Percentiles rank a stretch among this genome's conserved stretches.
These are phyloP conservation scores for Proctacanthus coquilletti DNA, from an alignment of 1,140 invertebrate species.

Conservation along the genomic window DNA sequence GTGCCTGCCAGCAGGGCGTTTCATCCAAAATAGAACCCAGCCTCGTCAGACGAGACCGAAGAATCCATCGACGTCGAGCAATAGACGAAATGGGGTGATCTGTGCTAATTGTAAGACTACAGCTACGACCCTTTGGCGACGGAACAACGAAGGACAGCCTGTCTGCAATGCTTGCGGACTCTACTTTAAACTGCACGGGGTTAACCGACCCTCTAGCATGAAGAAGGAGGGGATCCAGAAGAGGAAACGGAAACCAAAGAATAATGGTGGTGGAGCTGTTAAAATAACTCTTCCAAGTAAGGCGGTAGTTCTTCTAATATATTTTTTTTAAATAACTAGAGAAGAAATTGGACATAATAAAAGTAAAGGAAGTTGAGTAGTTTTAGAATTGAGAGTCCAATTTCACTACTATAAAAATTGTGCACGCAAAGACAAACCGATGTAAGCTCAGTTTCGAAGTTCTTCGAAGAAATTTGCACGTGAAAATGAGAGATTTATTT, in stretches of 20 bases:
- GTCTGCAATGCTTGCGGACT: constrained; percentile 87
- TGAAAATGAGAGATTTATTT: too few relatives aligned
- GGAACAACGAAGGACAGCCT: constrained; percentile 77
- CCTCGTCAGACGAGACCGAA: constrained; percentile 16
- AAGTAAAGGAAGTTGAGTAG: too few relatives aligned
- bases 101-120: constrained; percentile 80
- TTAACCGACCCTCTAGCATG: constrained; percentile 80
- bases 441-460: too few relatives aligned
- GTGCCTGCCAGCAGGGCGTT: constrained; percentile 6
- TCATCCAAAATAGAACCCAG: constrained; percentile 10
- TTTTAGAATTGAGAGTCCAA: too few relatives aligned
- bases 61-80: constrained; percentile 31
- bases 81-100: constrained; percentile 54
- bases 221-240: constrained; percentile 93
- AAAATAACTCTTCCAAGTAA: neutral
- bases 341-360: too few relatives aligned
- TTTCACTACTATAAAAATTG: too few relatives aligned
- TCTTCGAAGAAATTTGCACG: too few relatives aligned
- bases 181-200: constrained; percentile 79
- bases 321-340: too few relatives aligned
- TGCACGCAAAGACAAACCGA: too few relatives aligned
- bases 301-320: too few relatives aligned
- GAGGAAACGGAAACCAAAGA: constrained; percentile 76
- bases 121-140: constrained; percentile 73
- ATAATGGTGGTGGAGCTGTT: constrained; percentile 5